phyloP scores from a whole-genome alignment of 2,113 vertebrate species.

The Lepus europaeus region DNA sequence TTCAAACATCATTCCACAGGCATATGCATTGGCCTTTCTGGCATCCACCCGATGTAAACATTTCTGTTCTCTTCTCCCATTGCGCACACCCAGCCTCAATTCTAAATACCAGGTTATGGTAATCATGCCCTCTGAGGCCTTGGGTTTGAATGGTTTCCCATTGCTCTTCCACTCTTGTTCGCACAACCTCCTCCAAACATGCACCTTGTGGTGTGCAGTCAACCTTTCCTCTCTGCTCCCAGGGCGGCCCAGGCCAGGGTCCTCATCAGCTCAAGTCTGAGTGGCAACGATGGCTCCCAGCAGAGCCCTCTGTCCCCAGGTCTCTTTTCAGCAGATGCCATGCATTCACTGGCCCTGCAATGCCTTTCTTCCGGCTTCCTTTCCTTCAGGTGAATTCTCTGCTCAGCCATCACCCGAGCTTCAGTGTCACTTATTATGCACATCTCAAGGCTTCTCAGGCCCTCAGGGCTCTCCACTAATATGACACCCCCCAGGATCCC shows the following conservation, averaged over 20 bases:
- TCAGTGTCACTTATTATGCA: slow-evolving; percentile 52
- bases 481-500: slow-evolving; percentile 52
- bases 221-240: not conserved
- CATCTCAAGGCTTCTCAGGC: slow-evolving; percentile 3
- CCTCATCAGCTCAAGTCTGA: not conserved
- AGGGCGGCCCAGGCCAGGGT: not conserved
- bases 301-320: not conserved
- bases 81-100: accelerated
- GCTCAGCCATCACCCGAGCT: not conserved
- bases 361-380: slow-evolving; percentile 53
- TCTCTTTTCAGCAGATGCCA: not conserved
- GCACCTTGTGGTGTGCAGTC: too few species aligned
- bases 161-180: not conserved
- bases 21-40: not conserved
- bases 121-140: not conserved
- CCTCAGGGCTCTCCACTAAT: slow-evolving; percentile 55
- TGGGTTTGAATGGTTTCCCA: not conserved
- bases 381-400: slow-evolving; percentile 2
- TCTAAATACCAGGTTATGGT: not conserved
- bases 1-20: slow-evolving; percentile 1
- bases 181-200: not conserved
- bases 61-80: not conserved
- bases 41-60: not conserved
- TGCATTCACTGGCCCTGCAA: not conserved
- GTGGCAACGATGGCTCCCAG: not conserved